phyloP scores from a whole-genome alignment of 2,888 invertebrate genomes.

The Toxonevra muliebris region DNA sequence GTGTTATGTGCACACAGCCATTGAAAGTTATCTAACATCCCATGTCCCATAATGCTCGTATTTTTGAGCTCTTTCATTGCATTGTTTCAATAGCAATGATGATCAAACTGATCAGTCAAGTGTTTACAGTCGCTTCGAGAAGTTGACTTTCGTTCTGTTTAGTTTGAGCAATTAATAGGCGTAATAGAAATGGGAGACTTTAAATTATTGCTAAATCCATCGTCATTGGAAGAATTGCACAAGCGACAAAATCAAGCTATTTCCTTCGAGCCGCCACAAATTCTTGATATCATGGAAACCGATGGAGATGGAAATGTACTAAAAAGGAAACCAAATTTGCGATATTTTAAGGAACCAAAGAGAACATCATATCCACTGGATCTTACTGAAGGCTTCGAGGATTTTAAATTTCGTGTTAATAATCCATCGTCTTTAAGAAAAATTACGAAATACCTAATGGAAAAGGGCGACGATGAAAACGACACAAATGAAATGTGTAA shows the following conservation, averaged over 20 bases:
- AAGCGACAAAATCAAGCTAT: background rate
- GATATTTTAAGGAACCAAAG: background rate
- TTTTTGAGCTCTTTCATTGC: too few species aligned
- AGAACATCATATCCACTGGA: conserved; percentile 13
- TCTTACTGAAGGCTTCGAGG: conserved; percentile 20
- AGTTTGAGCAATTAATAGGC: too few species aligned
- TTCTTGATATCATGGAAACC: background rate
- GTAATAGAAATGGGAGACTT: too few species aligned
- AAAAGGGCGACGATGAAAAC: background rate
- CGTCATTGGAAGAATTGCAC: too few species aligned
- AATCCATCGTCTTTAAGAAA: background rate
- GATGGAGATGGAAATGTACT: too few species aligned
- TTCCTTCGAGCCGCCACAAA: background rate
- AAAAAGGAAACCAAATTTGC: background rate
- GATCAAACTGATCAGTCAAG: too few species aligned
- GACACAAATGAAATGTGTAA: background rate
- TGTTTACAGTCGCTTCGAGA: too few species aligned
- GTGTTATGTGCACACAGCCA: too few species aligned
- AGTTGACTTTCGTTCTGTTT: too few species aligned
- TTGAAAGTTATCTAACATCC: too few species aligned
- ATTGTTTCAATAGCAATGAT: too few species aligned
- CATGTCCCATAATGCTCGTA: too few species aligned
- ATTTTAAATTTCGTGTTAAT: conserved; percentile 9
- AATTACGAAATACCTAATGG: conserved; percentile 14
- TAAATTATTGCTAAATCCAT: background rate